A percentile compares a stretch with the other conserved stretches of the same genome.
Evolutionary conservation across 2,113 vertebrate species (phyloP).

Genomic region (Toxostoma redivivum): DNA sequence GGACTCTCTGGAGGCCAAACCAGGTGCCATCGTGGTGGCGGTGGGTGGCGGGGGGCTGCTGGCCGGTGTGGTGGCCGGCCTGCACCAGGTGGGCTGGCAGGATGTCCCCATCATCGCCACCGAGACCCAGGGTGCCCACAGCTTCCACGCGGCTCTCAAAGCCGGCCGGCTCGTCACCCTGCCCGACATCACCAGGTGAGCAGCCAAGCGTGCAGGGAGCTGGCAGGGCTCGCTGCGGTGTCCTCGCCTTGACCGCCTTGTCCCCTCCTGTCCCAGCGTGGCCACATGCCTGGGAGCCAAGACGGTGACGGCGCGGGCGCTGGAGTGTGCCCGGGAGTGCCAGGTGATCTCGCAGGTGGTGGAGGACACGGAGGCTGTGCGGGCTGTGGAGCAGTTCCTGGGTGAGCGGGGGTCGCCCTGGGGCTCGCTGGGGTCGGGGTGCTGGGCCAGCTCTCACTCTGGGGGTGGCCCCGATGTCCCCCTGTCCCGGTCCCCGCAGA

Average conservation of each 20-base stretch:
- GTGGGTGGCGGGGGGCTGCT: constrained; percentile 91
- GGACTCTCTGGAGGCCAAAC: constrained; percentile 72
- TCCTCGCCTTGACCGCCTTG: accelerated
- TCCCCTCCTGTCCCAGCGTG: constrained; percentile 66
- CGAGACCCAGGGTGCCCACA: constrained; percentile 87
- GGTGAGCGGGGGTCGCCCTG: constrained; percentile 67
- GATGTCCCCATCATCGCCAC: constrained; percentile 84
- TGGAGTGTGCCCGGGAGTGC: constrained; percentile 77
- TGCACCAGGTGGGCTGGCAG: constrained; percentile 81
- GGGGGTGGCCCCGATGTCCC: accelerated
- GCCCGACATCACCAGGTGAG: constrained; percentile 88
- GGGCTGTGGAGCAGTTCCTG: constrained; percentile 81
- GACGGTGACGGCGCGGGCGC: constrained; percentile 76
- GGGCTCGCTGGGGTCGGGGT: background rate
- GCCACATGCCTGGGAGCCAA: constrained; percentile 85
- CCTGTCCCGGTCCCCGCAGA: constrained; percentile 56
- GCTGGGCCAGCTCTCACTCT: accelerated
- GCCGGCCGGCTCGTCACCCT: constrained; percentile 81
- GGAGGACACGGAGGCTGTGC: constrained; percentile 82
- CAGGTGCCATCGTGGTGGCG: constrained; percentile 80
- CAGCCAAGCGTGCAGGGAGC: accelerated
- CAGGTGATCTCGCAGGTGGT: constrained; percentile 80
- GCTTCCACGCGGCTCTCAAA: constrained; percentile 78
- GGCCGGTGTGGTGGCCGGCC: constrained; percentile 80
- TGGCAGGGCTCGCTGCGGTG: accelerated